phyloP scores from a whole-genome alignment of 2,113 vertebrate species.

The Scomber japonicus region DNA sequence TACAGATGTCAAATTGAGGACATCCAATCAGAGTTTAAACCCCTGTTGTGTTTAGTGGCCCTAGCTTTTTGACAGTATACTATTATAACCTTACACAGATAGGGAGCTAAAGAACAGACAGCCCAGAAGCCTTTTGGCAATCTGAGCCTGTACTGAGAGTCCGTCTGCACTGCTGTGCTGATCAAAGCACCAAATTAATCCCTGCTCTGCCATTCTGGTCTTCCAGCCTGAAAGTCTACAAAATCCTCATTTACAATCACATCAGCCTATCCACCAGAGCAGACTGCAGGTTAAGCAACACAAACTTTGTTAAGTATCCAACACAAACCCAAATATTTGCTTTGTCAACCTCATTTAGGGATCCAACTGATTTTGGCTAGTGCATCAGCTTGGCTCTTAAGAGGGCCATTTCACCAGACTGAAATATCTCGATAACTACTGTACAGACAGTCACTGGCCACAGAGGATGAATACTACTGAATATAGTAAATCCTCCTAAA shows the following conservation, averaged over 20 bases:
- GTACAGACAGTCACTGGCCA: neutral
- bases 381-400: neutral
- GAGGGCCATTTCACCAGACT: neutral
- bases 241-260: conserved; percentile 55
- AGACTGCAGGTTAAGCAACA: conserved; percentile 8
- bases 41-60: too few relatives aligned
- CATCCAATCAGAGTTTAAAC: too few relatives aligned
- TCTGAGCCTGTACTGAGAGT: neutral
- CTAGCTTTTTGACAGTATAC: neutral
- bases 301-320: conserved; percentile 3
- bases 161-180: conserved; percentile 28
- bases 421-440: neutral
- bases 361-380: neutral
- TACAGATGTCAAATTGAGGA: too few relatives aligned
- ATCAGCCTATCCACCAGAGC: conserved; percentile 18
- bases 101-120: conserved; percentile 11
- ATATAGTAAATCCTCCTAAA: neutral
- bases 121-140: neutral
- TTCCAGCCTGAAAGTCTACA: conserved; percentile 27
- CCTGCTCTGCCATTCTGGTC: conserved; percentile 41
- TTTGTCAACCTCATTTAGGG: neutral
- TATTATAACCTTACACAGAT: neutral
- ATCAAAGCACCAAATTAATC: conserved; percentile 54
- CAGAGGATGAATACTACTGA: neutral
- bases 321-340: conserved; percentile 4